Evolutionary conservation across 2,797 vertebrate genomes (phyloP).

Genomic region (Pipistrellus nathusii): DNA sequence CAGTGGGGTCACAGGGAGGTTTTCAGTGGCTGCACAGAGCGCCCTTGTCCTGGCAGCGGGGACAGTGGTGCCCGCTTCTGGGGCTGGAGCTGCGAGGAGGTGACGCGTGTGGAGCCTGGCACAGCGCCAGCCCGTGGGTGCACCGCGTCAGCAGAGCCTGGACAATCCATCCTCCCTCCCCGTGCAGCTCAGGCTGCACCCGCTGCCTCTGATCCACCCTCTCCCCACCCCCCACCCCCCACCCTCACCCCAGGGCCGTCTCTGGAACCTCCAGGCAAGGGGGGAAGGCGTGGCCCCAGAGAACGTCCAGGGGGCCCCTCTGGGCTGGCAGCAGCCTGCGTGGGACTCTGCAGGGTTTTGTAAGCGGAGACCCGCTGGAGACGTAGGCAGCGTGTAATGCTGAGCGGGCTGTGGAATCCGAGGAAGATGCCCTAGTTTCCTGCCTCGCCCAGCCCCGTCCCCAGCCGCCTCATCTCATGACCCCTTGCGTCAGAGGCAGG

Average conservation of each 20-base stretch:
- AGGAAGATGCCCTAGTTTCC: conserved; percentile 68
- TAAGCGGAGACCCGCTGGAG: conserved; percentile 21
- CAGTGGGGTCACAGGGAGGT: not conserved
- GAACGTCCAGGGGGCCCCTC: not conserved
- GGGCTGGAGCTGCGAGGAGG: too few relatives aligned
- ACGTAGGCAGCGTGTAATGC: not conserved
- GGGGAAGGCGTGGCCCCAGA: not conserved
- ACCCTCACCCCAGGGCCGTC: not conserved
- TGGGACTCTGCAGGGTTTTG: not conserved
- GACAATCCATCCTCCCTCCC: not conserved
- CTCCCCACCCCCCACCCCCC: not conserved
- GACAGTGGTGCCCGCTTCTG: not conserved
- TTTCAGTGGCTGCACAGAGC: not conserved
- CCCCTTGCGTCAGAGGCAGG: conserved; percentile 2
- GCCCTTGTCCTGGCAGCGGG: not conserved
- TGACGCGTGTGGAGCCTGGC: rapidly evolving
- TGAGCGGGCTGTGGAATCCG: conserved; percentile 33
- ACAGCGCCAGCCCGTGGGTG: rapidly evolving
- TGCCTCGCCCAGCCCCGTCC: not conserved
- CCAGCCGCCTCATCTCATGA: not conserved
- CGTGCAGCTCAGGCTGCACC: rapidly evolving
- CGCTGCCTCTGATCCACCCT: not conserved
- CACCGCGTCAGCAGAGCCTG: rapidly evolving
- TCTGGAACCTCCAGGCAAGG: not conserved
- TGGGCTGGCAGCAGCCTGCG: not conserved